phyloP scores from a whole-genome alignment of 2,797 vertebrate genomes.

The Esox lucius region DNA sequence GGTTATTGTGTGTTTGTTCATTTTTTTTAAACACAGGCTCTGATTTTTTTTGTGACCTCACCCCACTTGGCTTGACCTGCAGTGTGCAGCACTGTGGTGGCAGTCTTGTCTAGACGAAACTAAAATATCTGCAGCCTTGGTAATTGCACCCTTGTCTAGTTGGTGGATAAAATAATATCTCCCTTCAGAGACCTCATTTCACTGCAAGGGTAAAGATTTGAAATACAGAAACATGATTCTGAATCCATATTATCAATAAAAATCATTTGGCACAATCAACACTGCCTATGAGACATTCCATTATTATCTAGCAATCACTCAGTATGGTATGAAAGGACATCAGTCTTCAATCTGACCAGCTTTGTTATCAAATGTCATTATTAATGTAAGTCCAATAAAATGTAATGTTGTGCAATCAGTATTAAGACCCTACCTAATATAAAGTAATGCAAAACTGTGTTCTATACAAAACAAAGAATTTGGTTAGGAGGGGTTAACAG shows the following conservation, averaged over 20 bases:
- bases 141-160: slow-evolving; percentile 63
- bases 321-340: neutral
- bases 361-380: neutral
- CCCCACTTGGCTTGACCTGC: slow-evolving; percentile 37
- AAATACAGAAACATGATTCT: neutral
- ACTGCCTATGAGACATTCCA: neutral
- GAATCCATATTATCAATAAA: neutral
- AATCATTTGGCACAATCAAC: neutral
- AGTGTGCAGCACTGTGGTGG: slow-evolving; percentile 40
- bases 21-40: neutral
- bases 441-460: neutral
- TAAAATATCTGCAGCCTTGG: slow-evolving; percentile 64
- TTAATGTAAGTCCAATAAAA: neutral
- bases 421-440: neutral
- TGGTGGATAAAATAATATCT: slow-evolving; percentile 48
- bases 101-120: slow-evolving; percentile 66
- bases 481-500: neutral
- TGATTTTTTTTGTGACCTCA: slow-evolving; percentile 24
- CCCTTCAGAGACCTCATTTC: slow-evolving; percentile 35
- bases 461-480: neutral
- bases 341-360: neutral
- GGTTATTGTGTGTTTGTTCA: neutral
- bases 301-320: neutral
- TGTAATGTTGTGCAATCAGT: neutral
- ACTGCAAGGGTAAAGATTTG: slow-evolving; percentile 3